Base-by-base conservation (phyloP, 1,140 invertebrate species). In the Plectrocnemia conspersa region DNA sequence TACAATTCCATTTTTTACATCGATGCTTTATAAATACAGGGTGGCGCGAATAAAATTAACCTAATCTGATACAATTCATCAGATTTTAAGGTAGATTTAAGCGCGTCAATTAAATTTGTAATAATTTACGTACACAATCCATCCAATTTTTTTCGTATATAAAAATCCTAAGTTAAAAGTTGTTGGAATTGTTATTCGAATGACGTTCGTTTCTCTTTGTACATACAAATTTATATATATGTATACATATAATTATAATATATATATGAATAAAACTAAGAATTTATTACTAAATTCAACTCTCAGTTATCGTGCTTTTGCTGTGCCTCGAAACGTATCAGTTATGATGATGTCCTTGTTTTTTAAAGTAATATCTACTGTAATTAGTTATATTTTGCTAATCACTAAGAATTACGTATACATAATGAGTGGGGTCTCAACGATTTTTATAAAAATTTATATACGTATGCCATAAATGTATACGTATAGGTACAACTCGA, bases 321-420 rank as follows among this genome's bases (percentile, higher is more conserved):
- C 35, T 38, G 35, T 38, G 35, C 35, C 35, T 38, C 35, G 35
- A 7, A 7, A n/a, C n/a, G n/a, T 29, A 29, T 29, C n/a, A 29
- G 27, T 29, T 29, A 29, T n/a, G 27, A 29, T 29, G n/a, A 7
- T 29, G 27, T 7, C n/a, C 7, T 29, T 29, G 27, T 29, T 29
- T 29, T 29, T 29, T n/a, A 7, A 29, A n/a, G 7, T 7, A 29
- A 38, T 15, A 16, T 38, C 35, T 13, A 38, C 18, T 38, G 11
- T 38, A 38, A 38, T 7, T 38, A 38, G 15, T 10, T 6, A 13
- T 13, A 9, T 7, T 29, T 29, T 7, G n/a, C n/a, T 29, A 7
- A 29, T 7, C 27, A 29, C n/a, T n/a, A 38, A 38, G 5, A 6
- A 38, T 13, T 13, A 38, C 7, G 18, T 38, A 38, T 10, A 16